Conservation (phyloP, 2,888 invertebrate genomes). For the Dendrolimus houi region DNA sequence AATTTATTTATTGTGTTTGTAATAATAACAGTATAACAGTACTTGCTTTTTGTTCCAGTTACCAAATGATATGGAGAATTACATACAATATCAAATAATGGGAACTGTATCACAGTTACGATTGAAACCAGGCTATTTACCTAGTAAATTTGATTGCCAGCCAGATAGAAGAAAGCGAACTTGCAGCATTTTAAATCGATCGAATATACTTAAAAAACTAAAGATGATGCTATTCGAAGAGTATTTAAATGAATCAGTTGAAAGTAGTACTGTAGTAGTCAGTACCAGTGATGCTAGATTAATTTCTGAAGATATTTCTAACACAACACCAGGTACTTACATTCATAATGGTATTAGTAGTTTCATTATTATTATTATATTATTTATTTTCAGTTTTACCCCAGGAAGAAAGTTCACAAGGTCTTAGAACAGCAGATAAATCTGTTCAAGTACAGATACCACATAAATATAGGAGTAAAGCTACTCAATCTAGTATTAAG, state of each 20-base stretch:
- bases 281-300: too few species aligned
- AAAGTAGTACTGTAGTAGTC: too few species aligned
- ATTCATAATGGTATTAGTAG: background rate
- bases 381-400: background rate
- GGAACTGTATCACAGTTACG: constrained; percentile 24
- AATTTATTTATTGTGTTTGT: background rate
- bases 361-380: background rate
- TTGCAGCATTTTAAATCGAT: constrained; percentile 9
- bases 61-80: constrained; percentile 26
- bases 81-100: constrained; percentile 27
- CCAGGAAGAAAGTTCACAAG: too few species aligned
- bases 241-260: background rate
- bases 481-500: constrained; percentile 9
- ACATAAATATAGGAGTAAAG: constrained; percentile 16
- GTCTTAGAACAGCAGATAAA: constrained; percentile 6
- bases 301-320: background rate
- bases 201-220: constrained; percentile 6
- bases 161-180: constrained; percentile 14
- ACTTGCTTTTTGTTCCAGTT: constrained; percentile 16
- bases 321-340: background rate
- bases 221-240: background rate
- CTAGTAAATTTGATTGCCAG: constrained; percentile 25
- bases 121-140: constrained; percentile 26
- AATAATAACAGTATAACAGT: constrained; percentile 10
- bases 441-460: constrained; percentile 8